Evolutionary conservation across 2,888 invertebrate species (phyloP).

Genomic region (Disparrhopalites patrizii): DNA sequence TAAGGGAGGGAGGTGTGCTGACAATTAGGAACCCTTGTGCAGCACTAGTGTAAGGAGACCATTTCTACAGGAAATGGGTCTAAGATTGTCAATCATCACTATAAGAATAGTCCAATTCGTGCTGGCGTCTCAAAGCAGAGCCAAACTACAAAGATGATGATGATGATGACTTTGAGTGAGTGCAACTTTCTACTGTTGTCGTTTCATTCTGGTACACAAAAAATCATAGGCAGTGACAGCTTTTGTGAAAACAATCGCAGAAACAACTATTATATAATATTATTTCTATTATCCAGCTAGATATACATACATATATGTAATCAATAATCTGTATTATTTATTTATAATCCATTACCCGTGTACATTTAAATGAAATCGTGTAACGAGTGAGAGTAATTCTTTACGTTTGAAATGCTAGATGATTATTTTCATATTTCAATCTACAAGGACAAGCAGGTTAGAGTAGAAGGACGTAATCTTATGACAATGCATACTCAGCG

Average conservation of each 20-base stretch:
- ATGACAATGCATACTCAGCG: too few species aligned
- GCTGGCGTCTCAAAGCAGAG: slow-evolving; percentile 14
- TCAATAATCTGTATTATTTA: neutral
- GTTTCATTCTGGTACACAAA: too few species aligned
- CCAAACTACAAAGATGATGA: slow-evolving; percentile 37
- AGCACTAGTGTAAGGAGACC: neutral
- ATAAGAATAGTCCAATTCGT: slow-evolving; percentile 18
- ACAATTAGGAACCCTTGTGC: too few species aligned
- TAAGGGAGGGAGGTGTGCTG: too few species aligned
- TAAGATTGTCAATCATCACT: slow-evolving; percentile 36
- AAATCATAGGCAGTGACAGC: too few species aligned
- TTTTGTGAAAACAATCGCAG: too few species aligned
- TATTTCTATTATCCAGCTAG: too few species aligned
- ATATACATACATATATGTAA: neutral
- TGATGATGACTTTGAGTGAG: slow-evolving; percentile 36
- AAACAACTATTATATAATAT: too few species aligned
- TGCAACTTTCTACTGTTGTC: too few species aligned
- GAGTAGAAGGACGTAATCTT: too few species aligned
- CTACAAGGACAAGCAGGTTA: neutral
- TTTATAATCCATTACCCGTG: neutral
- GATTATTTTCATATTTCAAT: too few species aligned
- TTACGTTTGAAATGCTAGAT: neutral
- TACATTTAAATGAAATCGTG: neutral
- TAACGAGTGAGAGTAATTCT: neutral
- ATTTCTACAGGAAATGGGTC: slow-evolving; percentile 33